Conservation (phyloP, 2,113 vertebrate species). For the Nansenia antarctica region DNA sequence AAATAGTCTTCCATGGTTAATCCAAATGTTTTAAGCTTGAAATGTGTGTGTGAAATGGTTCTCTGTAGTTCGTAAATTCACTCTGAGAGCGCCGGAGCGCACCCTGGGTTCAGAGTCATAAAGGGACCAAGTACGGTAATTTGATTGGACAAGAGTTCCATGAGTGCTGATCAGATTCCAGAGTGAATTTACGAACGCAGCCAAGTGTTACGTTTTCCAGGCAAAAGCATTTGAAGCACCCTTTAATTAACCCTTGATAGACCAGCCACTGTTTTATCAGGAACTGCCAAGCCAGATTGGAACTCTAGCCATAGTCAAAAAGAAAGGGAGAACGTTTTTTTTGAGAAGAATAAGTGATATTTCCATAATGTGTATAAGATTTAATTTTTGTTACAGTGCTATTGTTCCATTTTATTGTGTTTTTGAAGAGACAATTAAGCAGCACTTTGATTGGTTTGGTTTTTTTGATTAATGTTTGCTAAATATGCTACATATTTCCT, state of each 20-base stretch:
- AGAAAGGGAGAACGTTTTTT: constrained; percentile 3
- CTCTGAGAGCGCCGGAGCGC: no score
- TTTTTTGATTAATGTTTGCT: neutral
- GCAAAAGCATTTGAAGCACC: neutral
- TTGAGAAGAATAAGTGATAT: constrained; percentile 8
- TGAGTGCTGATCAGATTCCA: no score
- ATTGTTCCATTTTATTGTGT: neutral
- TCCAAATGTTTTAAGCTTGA: neutral
- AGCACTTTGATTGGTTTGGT: constrained; percentile 4
- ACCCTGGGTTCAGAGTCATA: no score
- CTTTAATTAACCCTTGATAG: neutral
- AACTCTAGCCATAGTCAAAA: constrained; percentile 7
- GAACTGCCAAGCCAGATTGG: neutral
- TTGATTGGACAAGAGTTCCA: no score
- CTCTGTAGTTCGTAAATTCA: no score
- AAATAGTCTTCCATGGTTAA: neutral
- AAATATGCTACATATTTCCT: no score
- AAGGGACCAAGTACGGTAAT: no score
- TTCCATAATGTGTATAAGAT: constrained; percentile 12
- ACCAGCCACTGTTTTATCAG: constrained; percentile 5
- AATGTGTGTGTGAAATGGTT: neutral
- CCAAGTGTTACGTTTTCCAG: neutral
- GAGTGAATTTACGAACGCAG: no score
- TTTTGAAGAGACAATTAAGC: neutral
- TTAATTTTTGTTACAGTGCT: no score